Percentiles rank a stretch among this genome's conserved stretches.
phyloP scores from a whole-genome alignment of 2,113 vertebrate genomes.

The Phyllostomus hastatus region DNA sequence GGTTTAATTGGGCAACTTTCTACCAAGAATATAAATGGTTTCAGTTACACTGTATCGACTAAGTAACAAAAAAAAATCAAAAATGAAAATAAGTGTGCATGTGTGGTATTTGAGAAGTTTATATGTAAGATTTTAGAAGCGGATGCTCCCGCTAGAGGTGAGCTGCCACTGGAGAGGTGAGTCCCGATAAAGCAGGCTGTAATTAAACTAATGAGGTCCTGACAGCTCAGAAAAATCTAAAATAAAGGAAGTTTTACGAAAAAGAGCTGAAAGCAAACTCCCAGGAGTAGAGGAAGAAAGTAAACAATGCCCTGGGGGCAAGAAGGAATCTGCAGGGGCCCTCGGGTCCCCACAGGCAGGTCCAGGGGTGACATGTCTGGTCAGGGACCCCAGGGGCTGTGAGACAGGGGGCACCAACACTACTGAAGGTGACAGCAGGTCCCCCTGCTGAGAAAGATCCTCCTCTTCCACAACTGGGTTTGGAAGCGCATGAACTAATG shows the following conservation, averaged over 20 bases:
- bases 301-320: background rate
- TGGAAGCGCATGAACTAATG: background rate
- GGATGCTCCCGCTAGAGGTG: background rate
- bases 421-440: background rate
- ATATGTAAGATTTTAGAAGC: background rate
- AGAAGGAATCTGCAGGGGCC: background rate
- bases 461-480: background rate
- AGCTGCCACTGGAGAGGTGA: background rate
- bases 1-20: background rate
- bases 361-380: background rate
- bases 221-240: background rate
- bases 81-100: background rate
- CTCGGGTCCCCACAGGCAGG: background rate
- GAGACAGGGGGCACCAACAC: fast-evolving
- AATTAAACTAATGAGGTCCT: background rate
- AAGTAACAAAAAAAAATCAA: background rate
- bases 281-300: background rate
- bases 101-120: background rate
- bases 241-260: background rate
- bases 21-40: background rate
- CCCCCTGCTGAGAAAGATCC: background rate
- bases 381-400: background rate
- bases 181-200: background rate
- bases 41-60: background rate
- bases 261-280: background rate